phyloP scores from a whole-genome alignment of 2,888 invertebrate genomes.

The Tetragonisca angustula region DNA sequence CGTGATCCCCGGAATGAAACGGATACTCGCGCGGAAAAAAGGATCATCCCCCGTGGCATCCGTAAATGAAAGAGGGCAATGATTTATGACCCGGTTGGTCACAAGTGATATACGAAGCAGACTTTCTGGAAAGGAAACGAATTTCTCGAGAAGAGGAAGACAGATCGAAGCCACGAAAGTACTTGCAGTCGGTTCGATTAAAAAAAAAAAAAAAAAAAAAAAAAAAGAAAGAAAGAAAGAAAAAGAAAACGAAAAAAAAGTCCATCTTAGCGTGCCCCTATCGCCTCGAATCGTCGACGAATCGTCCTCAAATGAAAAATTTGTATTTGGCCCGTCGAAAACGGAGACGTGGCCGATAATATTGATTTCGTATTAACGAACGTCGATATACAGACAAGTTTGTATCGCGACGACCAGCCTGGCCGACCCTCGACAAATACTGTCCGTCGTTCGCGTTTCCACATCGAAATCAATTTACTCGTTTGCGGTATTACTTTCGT shows the following conservation, averaged over 20 bases:
- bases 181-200: not conserved
- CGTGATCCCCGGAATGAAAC: not conserved
- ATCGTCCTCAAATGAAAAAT: constrained; percentile 8
- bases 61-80: not conserved
- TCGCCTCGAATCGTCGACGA: not conserved
- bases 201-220: not conserved
- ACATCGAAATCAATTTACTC: constrained; percentile 67
- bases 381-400: constrained; percentile 51
- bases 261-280: not conserved
- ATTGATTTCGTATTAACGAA: constrained; percentile 69
- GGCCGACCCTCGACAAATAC: constrained; percentile 63
- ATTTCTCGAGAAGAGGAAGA: not conserved
- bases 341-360: constrained; percentile 54
- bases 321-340: constrained; percentile 21
- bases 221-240: not conserved
- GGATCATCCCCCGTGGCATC: not conserved
- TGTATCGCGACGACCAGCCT: constrained; percentile 47
- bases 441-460: constrained; percentile 62
- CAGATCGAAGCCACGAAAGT: not conserved
- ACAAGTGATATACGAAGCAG: not conserved
- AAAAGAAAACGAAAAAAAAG: not conserved
- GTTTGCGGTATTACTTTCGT: constrained; percentile 68
- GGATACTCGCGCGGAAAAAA: not conserved
- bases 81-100: not conserved
- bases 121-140: not conserved